phyloP scores from a whole-genome alignment of 1,140 invertebrate species.

The Psilanteris sp. region DNA sequence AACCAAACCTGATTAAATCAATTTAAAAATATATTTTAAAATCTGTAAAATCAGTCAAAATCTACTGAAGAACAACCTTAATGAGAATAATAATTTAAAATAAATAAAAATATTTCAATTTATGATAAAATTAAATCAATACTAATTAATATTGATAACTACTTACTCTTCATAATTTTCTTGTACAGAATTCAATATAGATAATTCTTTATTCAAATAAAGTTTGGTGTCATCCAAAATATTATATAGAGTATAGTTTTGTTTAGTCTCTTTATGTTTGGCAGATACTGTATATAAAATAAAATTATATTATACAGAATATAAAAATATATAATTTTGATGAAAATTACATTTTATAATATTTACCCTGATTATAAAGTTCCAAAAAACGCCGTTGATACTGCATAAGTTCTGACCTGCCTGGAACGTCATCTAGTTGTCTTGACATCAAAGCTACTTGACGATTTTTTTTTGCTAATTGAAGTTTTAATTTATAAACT shows the following conservation, averaged over 20 bases:
- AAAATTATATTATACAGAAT: conserved; percentile 15
- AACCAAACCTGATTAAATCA: too few species aligned
- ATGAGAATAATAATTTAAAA: too few species aligned
- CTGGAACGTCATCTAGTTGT: conserved; percentile 94
- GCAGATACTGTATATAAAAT: conserved; percentile 86
- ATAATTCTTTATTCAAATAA: conserved; percentile 94
- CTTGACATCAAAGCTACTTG: conserved; percentile 88
- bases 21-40: too few species aligned
- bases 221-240: conserved; percentile 95
- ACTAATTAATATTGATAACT: too few species aligned
- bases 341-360: too few species aligned
- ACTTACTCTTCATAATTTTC: conserved; percentile 95
- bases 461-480: conserved; percentile 90
- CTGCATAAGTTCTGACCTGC: conserved; percentile 94
- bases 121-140: too few species aligned
- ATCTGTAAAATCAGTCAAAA: too few species aligned
- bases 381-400: conserved; percentile 97
- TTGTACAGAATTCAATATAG: conserved; percentile 94
- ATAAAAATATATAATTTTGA: too few species aligned
- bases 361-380: conserved; percentile 94
- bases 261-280: conserved; percentile 97
- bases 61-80: too few species aligned
- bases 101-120: too few species aligned
- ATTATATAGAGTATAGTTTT: conserved; percentile 98
- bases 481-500: conserved; percentile 81